Base-by-base conservation (phyloP, 1,140 invertebrate species). In the Campoletis sonorensis region DNA sequence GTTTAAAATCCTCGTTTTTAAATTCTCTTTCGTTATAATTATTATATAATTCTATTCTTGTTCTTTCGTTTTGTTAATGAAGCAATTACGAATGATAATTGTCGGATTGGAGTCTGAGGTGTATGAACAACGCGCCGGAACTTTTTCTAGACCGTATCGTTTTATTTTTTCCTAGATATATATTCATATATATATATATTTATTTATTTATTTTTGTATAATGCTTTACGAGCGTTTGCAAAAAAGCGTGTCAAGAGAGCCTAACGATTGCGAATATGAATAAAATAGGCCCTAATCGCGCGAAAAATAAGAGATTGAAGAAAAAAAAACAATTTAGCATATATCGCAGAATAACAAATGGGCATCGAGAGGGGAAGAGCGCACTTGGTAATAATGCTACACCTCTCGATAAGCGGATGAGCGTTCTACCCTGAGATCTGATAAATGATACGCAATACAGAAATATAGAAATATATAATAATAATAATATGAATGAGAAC, bases 391-490 rank as follows among this genome's bases (percentile, higher is more conserved):
- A 73, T 23, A 73, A 49, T 73, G 71, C 40, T 51, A 23, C 71
- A n/a, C 16, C n/a, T 23, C 40, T 51, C 37, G 37, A 73, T 71
- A n/a, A 71, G n/a, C n/a, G 71, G 40, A 23, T 58, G 21, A 58
- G 23, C 71, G 30, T 40, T 49, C n/a, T 37, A 40, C 30, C 81
- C 76, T 84, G 84, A 71, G 80, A 79, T 84, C 78, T 84, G 84
- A 86, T 64, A 88, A 88, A 88, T 88, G 87, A 88, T 87, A 88
- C 83, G 85, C 84, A 80, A 85, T 49, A 45, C 37, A 37, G 10
- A 37, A 4, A 37, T 37, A 21, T 54, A 54, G 4, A 54, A 18
- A 54, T 21, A 54, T 54, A 54, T 54, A 21, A 21, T 54, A 21
- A 21, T 37, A 18, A 40, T 26, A 49, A 51, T 73, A 26, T 85